phyloP scores from a whole-genome alignment of 2,888 invertebrate genomes.

The Cephonodes hylas region DNA sequence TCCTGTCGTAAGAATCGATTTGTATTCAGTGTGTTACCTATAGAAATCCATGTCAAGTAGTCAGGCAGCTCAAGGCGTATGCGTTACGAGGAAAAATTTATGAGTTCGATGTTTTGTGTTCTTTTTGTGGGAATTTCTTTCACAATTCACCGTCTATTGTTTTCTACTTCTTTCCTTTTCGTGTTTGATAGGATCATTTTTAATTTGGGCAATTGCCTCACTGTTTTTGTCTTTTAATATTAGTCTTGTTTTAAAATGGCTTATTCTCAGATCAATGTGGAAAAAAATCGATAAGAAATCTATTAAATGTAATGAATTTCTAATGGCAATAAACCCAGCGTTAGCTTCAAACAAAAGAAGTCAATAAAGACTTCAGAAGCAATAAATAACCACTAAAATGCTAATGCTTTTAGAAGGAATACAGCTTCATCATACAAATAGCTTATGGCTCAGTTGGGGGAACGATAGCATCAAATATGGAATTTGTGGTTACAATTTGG shows the following conservation, averaged over 20 bases:
- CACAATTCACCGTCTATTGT: slow-evolving; percentile 31
- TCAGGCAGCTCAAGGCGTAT: slow-evolving; percentile 64
- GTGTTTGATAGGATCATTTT: slow-evolving; percentile 16
- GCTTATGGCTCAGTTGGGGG: not conserved
- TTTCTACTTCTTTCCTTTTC: slow-evolving; percentile 18
- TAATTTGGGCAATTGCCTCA: not conserved
- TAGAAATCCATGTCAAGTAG: slow-evolving; percentile 80
- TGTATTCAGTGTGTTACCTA: slow-evolving; percentile 71
- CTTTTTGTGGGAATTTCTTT: slow-evolving; percentile 46
- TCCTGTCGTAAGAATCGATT: slow-evolving; percentile 71
- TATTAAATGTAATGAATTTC: too few relatives aligned
- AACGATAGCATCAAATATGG: not conserved
- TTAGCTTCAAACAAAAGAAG: not conserved
- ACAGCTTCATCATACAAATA: not conserved
- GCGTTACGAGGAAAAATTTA: slow-evolving; percentile 69
- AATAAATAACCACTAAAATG: not conserved
- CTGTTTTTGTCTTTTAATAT: not conserved
- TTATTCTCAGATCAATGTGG: not conserved
- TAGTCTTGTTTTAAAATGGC: not conserved
- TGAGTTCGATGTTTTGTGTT: slow-evolving; percentile 40
- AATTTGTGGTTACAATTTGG: slow-evolving; percentile 7
- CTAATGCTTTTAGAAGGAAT: not conserved
- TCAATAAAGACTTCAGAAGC: not conserved
- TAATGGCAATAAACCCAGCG: not conserved
- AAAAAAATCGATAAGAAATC: too few relatives aligned